phyloP scores from a whole-genome alignment of 2,888 invertebrate species.

The Chorisops tibialis region DNA sequence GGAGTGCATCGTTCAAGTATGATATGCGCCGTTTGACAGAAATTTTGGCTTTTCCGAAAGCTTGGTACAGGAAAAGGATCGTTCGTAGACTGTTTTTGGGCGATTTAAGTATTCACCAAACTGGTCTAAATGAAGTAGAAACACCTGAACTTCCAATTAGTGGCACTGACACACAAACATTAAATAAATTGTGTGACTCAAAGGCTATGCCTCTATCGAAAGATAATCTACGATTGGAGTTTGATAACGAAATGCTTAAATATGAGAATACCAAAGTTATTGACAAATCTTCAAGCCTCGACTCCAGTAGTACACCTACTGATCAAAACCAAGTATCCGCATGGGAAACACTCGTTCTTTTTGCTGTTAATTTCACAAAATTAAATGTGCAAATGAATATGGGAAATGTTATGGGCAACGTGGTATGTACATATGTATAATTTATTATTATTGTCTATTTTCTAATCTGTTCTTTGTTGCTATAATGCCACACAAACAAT shows the following conservation, averaged over 20 bases:
- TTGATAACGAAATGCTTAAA: slow-evolving; percentile 55
- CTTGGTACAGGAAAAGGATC: slow-evolving; percentile 95
- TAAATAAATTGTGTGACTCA: slow-evolving; percentile 33
- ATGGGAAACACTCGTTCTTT: slow-evolving; percentile 95
- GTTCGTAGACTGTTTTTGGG: slow-evolving; percentile 90
- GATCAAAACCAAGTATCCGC: slow-evolving; percentile 68
- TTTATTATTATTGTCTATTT: slow-evolving; percentile 29
- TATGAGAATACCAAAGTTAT: slow-evolving; percentile 54
- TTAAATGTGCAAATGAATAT: slow-evolving; percentile 98
- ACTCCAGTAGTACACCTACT: slow-evolving; percentile 57
- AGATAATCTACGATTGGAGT: slow-evolving; percentile 58
- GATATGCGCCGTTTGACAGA: slow-evolving; percentile 97
- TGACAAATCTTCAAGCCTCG: slow-evolving; percentile 59
- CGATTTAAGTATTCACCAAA: slow-evolving; percentile 69
- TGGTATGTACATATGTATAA: slow-evolving; percentile 58
- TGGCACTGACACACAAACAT: background rate
- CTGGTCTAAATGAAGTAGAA: slow-evolving; percentile 7
- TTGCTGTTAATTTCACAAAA: slow-evolving; percentile 93
- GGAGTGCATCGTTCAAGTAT: slow-evolving; percentile 95
- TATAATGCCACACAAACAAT: background rate
- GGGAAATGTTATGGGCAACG: slow-evolving; percentile 99
- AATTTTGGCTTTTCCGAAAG: slow-evolving; percentile 96
- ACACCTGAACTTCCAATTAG: background rate
- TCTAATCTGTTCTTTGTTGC: too few relatives aligned
- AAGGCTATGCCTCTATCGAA: slow-evolving; percentile 52